These are phyloP conservation scores for Muraenolepis orangiensis DNA, from an alignment of 2,797 vertebrate genomes.

Conservation along the genomic window DNA sequence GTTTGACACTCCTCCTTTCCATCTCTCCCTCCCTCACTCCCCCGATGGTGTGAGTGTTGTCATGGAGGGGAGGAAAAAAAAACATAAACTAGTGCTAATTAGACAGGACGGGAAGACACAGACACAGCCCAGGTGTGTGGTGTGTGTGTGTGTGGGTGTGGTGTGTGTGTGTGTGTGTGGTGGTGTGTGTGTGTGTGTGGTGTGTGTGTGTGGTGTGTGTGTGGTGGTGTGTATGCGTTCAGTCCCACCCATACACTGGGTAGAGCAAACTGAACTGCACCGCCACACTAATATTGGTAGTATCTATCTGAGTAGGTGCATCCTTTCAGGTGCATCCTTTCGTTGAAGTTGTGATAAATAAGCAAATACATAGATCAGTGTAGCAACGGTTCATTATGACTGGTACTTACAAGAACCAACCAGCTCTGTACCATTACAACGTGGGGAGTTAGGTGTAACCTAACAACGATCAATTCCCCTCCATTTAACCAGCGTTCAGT, in stretches of 20 bases:
- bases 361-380: not conserved
- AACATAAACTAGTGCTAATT: constrained; percentile 31
- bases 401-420: too few relatives aligned
- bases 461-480: too few relatives aligned
- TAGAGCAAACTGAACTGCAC: not conserved
- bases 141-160: constrained; percentile 22
- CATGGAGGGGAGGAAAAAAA: constrained; percentile 9
- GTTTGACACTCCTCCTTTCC: not conserved
- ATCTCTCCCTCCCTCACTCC: constrained; percentile 10
- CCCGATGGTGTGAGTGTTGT: not conserved
- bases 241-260: not conserved
- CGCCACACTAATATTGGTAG: not conserved
- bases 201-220: constrained; percentile 3
- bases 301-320: not conserved
- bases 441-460: too few relatives aligned
- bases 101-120: constrained; percentile 27
- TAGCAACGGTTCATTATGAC: not conserved
- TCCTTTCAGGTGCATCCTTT: not conserved
- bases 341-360: not conserved
- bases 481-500: too few relatives aligned
- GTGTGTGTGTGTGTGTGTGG: constrained; percentile 17
- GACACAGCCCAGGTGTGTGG: not conserved
- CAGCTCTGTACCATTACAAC: too few relatives aligned
- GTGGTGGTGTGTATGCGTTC: not conserved
- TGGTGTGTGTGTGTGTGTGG: constrained; percentile 8